Evolutionary conservation across 1,140 invertebrate species (phyloP).

Genomic region (Triops longicaudatus): DNA sequence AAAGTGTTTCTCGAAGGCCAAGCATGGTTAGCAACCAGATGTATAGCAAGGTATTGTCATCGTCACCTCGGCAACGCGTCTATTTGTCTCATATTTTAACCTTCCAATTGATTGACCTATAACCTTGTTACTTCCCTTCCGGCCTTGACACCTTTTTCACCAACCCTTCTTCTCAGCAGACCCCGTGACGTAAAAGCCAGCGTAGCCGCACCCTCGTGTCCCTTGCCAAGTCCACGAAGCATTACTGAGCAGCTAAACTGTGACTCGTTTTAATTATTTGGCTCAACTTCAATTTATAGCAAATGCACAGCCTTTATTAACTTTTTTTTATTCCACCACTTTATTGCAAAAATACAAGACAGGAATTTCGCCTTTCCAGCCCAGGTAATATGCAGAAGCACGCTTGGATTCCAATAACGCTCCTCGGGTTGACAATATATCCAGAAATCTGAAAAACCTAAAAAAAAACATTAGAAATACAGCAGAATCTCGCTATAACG

Average conservation of each 20-base stretch:
- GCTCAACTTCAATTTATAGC: too few relatives aligned
- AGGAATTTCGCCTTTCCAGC: too few relatives aligned
- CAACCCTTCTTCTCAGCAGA: not conserved
- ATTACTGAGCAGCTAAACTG: not conserved
- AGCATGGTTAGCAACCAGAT: not conserved
- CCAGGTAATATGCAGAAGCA: too few relatives aligned
- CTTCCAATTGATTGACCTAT: not conserved
- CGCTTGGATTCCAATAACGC: too few relatives aligned
- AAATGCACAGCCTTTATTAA: too few relatives aligned
- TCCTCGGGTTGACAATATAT: too few relatives aligned
- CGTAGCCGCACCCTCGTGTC: not conserved
- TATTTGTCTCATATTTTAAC: not conserved
- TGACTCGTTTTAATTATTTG: not conserved
- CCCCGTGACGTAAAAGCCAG: not conserved
- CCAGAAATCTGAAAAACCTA: too few relatives aligned
- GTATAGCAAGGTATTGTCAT: not conserved
- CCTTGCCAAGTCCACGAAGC: not conserved
- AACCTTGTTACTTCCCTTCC: not conserved
- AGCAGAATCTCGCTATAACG: too few relatives aligned
- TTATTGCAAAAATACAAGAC: too few relatives aligned
- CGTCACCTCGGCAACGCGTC: constrained; percentile 9
- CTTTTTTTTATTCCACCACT: too few relatives aligned
- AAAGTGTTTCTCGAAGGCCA: not conserved
- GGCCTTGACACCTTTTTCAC: not conserved
- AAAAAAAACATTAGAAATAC: too few relatives aligned